Base-by-base conservation (phyloP, 2,113 vertebrate genomes). In the Octodon degus region DNA sequence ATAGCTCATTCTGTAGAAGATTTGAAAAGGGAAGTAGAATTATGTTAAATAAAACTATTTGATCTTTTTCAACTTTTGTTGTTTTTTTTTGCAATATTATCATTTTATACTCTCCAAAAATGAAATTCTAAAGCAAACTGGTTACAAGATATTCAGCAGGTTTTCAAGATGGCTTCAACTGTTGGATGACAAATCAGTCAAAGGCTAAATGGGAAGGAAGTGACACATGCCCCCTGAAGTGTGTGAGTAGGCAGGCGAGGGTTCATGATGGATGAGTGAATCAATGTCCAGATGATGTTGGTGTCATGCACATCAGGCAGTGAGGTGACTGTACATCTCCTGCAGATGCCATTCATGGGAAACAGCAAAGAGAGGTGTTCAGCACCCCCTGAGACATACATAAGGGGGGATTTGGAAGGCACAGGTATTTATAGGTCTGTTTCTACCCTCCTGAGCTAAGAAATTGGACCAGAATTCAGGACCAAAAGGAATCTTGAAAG, bases 71-170 rank as follows among this genome's bases (percentile, higher is more conserved):
- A 67, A 67, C 34, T 82, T 90, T 2, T 40, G 40, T 74, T 79
- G 62, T 86, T 27, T 94, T 95, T 94, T 11, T 43, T 83, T 82
- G 24, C 34, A 82, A 74, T 94, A 37, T 67, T 47, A 19, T 94
- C 22, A 86, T 20, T 86, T 91, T 93, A 37, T 91, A 25, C 2
- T 70, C 32, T 81, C 53, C 34, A 30, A 93, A 89, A 96, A 68
- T 92, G 53, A 81, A 74, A 16, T 76, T 92, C 19, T 92, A 88
- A 87, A 68, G 84, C 50, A 90, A 89, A 82, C 32, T 12, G 63
- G 1, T 77, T 68, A 27, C 32, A 84, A 88, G 30, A 55, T 83
- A 55, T n/a, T 68, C 91, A 86, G 47, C 43, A 86, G 30, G 24
- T 79, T 30, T 94, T 55, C 25, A 95, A 43, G 89, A 62, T 47